Conservation (phyloP, 2,888 invertebrate genomes). For the Strigamia maritima region DNA sequence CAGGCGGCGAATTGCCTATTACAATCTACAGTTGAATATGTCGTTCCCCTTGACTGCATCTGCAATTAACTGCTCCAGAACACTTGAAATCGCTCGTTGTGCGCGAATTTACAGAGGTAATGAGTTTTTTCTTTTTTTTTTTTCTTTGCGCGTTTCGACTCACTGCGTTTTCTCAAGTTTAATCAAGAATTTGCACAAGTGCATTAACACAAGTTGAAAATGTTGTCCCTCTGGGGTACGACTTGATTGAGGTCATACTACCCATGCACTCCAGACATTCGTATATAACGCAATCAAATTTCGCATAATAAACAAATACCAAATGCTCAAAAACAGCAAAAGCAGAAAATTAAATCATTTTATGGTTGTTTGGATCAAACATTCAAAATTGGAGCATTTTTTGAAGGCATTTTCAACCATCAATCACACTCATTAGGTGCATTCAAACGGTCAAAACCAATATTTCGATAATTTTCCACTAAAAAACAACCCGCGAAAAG, state of each 20-base stretch:
- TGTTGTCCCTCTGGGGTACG: not conserved
- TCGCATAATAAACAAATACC: not conserved
- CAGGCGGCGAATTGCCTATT: conserved; percentile 4
- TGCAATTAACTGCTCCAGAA: conserved; percentile 4
- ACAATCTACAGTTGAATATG: not conserved
- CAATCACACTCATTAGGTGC: no score
- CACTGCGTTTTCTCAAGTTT: conserved; percentile 4
- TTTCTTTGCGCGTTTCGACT: not conserved
- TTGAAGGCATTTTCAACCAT: no score
- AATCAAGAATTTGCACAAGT: conserved; percentile 4
- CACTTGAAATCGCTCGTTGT: conserved; percentile 4
- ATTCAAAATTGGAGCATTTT: no score
- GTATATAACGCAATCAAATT: not conserved
- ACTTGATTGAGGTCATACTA: not conserved
- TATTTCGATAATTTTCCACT: no score
- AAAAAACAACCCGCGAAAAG: no score
- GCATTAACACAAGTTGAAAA: conserved; percentile 4
- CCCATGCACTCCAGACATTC: not conserved
- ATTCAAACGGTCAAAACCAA: no score
- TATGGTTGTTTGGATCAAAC: no score
- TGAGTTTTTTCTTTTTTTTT: not conserved
- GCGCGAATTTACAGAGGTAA: conserved; percentile 4
- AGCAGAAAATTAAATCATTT: no score
- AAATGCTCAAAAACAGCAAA: no score
- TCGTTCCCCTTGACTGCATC: not conserved